A percentile compares a stretch with the other conserved stretches of the same genome.
Conservation (phyloP, 2,797 vertebrate species). For the Brachyrhaphis roseni region DNA sequence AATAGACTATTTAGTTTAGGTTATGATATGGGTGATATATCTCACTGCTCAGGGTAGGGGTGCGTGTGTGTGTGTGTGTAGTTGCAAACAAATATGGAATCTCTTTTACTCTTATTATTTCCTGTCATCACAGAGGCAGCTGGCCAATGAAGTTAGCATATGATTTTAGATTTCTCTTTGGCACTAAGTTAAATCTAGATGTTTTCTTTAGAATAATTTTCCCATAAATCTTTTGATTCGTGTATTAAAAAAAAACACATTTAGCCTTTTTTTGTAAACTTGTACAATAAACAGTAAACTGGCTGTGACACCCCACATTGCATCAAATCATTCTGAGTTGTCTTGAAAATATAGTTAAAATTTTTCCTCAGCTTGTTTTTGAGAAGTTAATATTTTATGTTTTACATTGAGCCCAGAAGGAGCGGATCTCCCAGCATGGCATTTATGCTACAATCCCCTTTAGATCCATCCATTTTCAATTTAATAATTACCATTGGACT, state of each 20-base stretch:
- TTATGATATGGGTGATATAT: not conserved
- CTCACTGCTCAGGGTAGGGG: not conserved
- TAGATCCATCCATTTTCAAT: not conserved
- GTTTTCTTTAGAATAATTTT: not conserved
- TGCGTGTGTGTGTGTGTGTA: not conserved
- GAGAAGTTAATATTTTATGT: not conserved
- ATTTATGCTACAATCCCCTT: not conserved
- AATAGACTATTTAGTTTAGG: not conserved
- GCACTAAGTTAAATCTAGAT: not conserved
- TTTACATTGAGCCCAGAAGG: not conserved
- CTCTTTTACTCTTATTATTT: not conserved
- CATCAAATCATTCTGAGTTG: not conserved
- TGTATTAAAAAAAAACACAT: not conserved
- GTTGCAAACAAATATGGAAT: not conserved
- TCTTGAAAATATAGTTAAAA: not conserved
- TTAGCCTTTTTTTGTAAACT: not conserved
- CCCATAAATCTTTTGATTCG: not conserved
- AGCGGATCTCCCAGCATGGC: not conserved
- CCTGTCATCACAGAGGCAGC: not conserved
- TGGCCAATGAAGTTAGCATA: not conserved
- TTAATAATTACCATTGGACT: not conserved
- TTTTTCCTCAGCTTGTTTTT: not conserved
- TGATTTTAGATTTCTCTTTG: not conserved
- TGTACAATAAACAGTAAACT: too few species aligned
- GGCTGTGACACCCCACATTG: too few species aligned